phyloP scores from a whole-genome alignment of 2,113 vertebrate genomes.

The Dascyllus trimaculatus region DNA sequence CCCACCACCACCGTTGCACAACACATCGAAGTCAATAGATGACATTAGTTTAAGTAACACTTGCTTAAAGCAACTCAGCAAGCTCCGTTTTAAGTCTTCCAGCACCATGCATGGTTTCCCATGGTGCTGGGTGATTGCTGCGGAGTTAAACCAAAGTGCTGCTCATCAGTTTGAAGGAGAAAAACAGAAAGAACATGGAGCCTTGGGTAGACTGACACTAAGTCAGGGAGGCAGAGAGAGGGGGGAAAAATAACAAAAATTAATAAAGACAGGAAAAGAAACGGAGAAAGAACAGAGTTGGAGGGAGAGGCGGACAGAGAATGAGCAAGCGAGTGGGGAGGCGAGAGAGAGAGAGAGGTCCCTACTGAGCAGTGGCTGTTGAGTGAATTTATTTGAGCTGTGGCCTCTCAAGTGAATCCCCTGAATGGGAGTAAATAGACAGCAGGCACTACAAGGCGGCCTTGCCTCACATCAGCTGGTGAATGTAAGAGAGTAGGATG shows the following conservation, averaged over 20 bases:
- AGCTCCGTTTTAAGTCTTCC: conserved; percentile 13
- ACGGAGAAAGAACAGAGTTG: conserved; percentile 26
- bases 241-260: conserved; percentile 45
- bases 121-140: conserved; percentile 31
- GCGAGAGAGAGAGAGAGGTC: conserved; percentile 55
- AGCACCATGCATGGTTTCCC: conserved; percentile 6
- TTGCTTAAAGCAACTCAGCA: conserved; percentile 28
- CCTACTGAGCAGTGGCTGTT: conserved; percentile 73
- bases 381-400: conserved; percentile 81
- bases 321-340: conserved; percentile 5
- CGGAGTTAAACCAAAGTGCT: conserved; percentile 32
- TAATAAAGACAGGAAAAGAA: conserved; percentile 35
- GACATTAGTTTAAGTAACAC: conserved; percentile 16
- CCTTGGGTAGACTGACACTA: conserved; percentile 18
- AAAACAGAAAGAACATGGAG: conserved; percentile 20
- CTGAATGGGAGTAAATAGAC: conserved; percentile 80
- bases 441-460: conserved; percentile 68
- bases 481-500: conserved; percentile 58
- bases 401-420: conserved; percentile 81
- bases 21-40: conserved; percentile 17
- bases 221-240: conserved; percentile 43
- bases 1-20: neutral
- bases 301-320: conserved; percentile 30
- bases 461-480: conserved; percentile 70
- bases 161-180: conserved; percentile 28